These are phyloP conservation scores for Rhinoderma darwinii DNA, from an alignment of 2,113 vertebrate genomes.

Conservation along the genomic window DNA sequence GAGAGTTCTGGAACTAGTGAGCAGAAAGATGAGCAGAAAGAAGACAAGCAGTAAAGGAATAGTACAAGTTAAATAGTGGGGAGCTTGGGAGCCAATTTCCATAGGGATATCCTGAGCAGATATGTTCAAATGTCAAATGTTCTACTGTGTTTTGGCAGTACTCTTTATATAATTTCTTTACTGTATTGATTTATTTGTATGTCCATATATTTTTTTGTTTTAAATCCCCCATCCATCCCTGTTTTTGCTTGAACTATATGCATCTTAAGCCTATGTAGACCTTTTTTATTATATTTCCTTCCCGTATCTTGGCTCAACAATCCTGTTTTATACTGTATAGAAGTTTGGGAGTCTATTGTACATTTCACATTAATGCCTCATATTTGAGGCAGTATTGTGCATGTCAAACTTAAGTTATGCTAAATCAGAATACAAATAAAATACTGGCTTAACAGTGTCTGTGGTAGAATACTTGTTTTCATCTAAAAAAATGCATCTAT, in stretches of 20 bases:
- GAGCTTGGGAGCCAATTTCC: slow-evolving; percentile 75
- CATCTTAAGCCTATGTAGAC: slow-evolving; percentile 69
- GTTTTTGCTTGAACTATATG: slow-evolving; percentile 61
- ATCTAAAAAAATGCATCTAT: neutral
- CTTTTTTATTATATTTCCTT: slow-evolving; percentile 64
- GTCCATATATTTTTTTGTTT: neutral
- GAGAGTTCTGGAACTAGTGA: slow-evolving; percentile 80
- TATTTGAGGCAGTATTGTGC: slow-evolving; percentile 33
- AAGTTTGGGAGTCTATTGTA: slow-evolving; percentile 13
- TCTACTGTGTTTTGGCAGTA: slow-evolving; percentile 95
- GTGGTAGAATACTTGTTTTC: neutral
- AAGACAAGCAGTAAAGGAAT: slow-evolving; percentile 85
- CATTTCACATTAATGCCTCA: slow-evolving; percentile 31
- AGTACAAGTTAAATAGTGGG: slow-evolving; percentile 66
- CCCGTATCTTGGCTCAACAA: slow-evolving; percentile 52
- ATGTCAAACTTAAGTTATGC: slow-evolving; percentile 16
- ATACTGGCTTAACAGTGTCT: neutral
- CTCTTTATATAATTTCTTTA: slow-evolving; percentile 77
- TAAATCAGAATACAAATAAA: neutral
- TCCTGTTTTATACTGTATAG: slow-evolving; percentile 10
- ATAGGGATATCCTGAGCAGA: slow-evolving; percentile 75
- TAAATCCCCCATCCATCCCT: no score
- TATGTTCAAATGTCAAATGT: slow-evolving; percentile 75
- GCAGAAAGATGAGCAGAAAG: slow-evolving; percentile 88
- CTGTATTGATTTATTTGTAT: slow-evolving; percentile 61